Base-by-base conservation (phyloP, 2,888 invertebrate genomes). In the Dicyrtoma fusca region DNA sequence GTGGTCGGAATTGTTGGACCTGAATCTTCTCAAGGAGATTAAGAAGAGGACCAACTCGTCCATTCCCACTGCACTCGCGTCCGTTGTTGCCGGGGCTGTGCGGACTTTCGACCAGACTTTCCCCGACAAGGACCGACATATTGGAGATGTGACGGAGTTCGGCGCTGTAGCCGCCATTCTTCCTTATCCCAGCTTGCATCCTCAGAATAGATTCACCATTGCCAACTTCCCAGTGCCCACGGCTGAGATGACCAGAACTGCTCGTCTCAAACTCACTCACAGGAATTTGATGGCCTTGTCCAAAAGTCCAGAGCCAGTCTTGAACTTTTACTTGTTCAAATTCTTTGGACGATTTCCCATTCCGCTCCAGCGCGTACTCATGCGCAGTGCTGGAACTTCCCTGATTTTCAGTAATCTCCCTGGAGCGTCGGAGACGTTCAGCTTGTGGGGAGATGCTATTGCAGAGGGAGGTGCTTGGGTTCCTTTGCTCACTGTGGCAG, bases 361-460 rank as follows among this genome's bases (percentile, higher is more conserved):
- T 47, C 1, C 65, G 0, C 2, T 77, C 19, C 77, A 76, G 69
- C 1, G 11, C 19, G 3, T 68, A 13, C 44, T 79, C 14, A 55
- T 76, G 63, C 70, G 71, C 17, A 45, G 75, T 47, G 76, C 77
- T 6, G 77, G 78, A 26, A 78, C 79, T 21, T 72, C 76, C 0
- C 51, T 78, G 42, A 69, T 79, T 17, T 78, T 78, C 62, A 75
- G 75, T 42, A 79, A 79, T 61, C 55, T 79, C 47, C 79, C 79
- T 14, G 79, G 79, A 23, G 72, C 76, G 13, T 64, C 69, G 3
- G 74, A 72, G 26, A 70, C 76, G 0, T 76, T 70, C 47, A 25
- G 64, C 11, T 44, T 79, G 14, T 76, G 73, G 66, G 78, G 75
- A 14, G 69, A 77, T 44, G 69, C 71, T 2, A 59, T 79, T 25